phyloP scores from a whole-genome alignment of 2,888 invertebrate genomes.

The Drosophila greeni region DNA sequence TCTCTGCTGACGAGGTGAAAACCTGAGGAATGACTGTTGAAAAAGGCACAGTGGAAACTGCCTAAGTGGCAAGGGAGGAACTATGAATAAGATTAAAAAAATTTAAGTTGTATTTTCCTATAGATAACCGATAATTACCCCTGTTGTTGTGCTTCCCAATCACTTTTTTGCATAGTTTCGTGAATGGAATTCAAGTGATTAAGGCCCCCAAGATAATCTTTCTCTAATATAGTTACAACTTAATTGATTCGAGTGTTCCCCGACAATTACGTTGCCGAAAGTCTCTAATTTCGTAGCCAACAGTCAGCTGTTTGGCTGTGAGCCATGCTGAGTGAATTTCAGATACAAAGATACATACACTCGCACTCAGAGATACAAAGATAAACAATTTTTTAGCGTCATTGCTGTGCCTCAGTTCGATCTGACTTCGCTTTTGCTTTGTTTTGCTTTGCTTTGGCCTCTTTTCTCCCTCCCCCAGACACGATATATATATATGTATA shows the following conservation, averaged over 20 bases:
- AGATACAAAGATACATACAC: slow-evolving; percentile 3
- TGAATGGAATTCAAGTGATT: slow-evolving; percentile 1
- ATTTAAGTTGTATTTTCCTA: too few species aligned
- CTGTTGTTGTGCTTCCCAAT: neutral
- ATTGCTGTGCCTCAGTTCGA: slow-evolving; percentile 9
- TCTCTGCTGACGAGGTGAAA: slow-evolving; percentile 4
- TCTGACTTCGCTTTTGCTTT: slow-evolving; percentile 21
- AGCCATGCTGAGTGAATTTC: slow-evolving; percentile 27
- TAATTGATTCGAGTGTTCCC: neutral
- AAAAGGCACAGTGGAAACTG: neutral
- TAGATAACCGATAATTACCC: too few species aligned
- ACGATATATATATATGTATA: neutral
- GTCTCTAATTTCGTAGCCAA: slow-evolving; percentile 1
- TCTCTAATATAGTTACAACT: neutral
- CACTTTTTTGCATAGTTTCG: slow-evolving; percentile 5
- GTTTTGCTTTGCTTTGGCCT: slow-evolving; percentile 27
- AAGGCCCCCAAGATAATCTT: neutral
- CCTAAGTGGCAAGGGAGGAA: too few species aligned
- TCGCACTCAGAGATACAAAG: neutral
- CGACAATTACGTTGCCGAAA: slow-evolving; percentile 3
- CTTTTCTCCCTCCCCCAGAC: slow-evolving; percentile 5
- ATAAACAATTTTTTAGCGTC: slow-evolving; percentile 30
- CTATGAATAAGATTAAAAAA: too few species aligned
- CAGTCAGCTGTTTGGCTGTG: slow-evolving; percentile 31
- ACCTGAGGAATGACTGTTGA: neutral